Evolutionary conservation across 2,113 vertebrate genomes (phyloP), one percentile per base, ranked within the genome.

Genomic region (Phrynosoma platyrhinos): DNA sequence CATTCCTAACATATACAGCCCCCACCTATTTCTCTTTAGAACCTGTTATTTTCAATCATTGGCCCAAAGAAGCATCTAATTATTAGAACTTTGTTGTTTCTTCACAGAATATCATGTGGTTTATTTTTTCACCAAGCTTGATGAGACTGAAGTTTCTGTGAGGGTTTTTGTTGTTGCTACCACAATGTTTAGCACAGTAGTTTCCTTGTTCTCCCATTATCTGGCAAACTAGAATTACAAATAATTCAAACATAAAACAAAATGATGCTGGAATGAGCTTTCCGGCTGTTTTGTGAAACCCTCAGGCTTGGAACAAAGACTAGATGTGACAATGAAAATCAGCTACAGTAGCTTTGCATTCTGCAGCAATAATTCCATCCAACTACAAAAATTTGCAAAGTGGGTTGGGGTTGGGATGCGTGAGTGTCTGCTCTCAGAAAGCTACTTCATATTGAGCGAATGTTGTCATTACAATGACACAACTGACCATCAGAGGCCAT

Each of bases 41-140:
- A 91, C 87, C 58, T 79, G 16, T 86, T 91, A 42, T 91, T 94
- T 94, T 90, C 88, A 93, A 89, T 84, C 74, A 83, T 58, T 47
- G 20, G 68, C 71, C 91, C 79, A 89, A 94, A 86, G 0, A 21
- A 71, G 9, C 13, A 55, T 40, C 84, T 92, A n/a, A 42, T 93
- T 92, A 78, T 81, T 87, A 66, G 0, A 0, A 74, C 47, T 83
- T 12, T 85, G 47, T 90, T 78, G 5, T 42, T 69, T 89, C 89
- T 92, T 86, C 40, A 76, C 20, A 82, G 92, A 94, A 88, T 58
- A 47, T n/a, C 18, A 2, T 64, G 36, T 27, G 87, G 52, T 81
- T 90, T 91, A 3, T 84, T 89, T 78, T 90, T 86, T 72, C 25
- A 84, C 7, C 6, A 6, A 13, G 25, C 14, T 85, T 30, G 42